Evolutionary conservation across 1,140 invertebrate genomes (phyloP), one percentile per base, ranked within the genome.

Genomic region (Drosophila dunni): DNA sequence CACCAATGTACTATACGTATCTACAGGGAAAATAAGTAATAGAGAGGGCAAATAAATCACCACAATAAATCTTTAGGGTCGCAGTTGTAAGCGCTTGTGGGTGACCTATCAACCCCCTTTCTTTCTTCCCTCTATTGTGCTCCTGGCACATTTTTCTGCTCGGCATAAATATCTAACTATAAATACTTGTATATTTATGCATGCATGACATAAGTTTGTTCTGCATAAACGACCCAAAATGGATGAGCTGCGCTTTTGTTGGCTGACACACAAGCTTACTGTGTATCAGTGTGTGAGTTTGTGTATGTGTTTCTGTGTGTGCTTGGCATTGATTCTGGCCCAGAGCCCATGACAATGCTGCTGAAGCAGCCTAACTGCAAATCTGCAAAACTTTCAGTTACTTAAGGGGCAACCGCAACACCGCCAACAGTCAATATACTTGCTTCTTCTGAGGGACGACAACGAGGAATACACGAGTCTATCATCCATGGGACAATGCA

Each of bases 41-140:
- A 62, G 60, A 62, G 29, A 48, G 20, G 20, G 60, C 33, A 89
- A 75, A 89, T 89, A 89, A 89, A 89, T 89, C 80, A 89, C 84
- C 81, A 84, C 85, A 89, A 89, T 89, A 89, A 89, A 89, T 89
- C 84, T 89, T 89, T 89, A 69, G 79, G 70, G 78, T 70, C 83
- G 83, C 83, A 88, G 76, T 88, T 88, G 84, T 74, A 56, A 70
- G 66, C 54, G 66, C 51, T 79, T 66, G 66, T 67, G 63, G 63
- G 63, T 51, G 50, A 54, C 58, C 33, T 54, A 42, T 42, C 36
- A 44, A 36, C 7, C 42, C 38, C 50, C 6, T n/a, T 15, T 13
- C 5, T 54, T 8, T 29, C 36, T 5, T 2, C 44, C 29, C 24
- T 44, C 7, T 11, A 4, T 50, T 33, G 13, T 13, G 62, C 24